Evolutionary conservation across 53 echinoderm and acorn worm genomes (phyloP).

Genomic region (Arbacia lixula): DNA sequence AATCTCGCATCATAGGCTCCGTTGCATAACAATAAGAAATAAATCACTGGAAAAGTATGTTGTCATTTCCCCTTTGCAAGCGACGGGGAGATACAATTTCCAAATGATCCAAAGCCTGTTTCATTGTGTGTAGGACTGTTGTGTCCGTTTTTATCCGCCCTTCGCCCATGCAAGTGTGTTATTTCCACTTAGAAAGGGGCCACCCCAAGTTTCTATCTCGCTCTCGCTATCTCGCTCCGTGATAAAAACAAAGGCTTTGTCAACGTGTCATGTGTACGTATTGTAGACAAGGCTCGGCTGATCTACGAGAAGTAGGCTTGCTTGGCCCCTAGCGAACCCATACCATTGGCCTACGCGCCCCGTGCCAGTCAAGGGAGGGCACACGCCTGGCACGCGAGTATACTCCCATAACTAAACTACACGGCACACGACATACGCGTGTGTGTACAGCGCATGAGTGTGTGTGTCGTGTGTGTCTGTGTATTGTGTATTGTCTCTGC

Average conservation of each 20-base stretch:
- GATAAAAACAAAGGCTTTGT: constrained; percentile 49
- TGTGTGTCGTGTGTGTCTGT: constrained; percentile 35
- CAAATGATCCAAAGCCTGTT: no score
- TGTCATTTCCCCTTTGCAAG: no score
- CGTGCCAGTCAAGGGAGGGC: not conserved
- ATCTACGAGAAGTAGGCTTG: not conserved
- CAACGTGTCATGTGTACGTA: constrained; percentile 15
- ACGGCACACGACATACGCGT: constrained; percentile 18
- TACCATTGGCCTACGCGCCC: not conserved
- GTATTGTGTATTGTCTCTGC: no score
- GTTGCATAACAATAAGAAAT: no score
- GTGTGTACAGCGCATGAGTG: constrained; percentile 27
- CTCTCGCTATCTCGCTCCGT: not conserved
- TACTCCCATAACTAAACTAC: constrained; percentile 28
- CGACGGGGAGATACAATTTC: no score
- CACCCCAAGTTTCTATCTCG: no score
- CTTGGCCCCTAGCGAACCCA: constrained; percentile 24
- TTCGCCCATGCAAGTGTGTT: no score
- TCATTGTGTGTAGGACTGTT: no score
- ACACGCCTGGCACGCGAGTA: constrained; percentile 50
- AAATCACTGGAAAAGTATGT: no score
- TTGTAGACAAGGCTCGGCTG: constrained; percentile 21
- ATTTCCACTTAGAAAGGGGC: no score
- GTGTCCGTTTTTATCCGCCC: no score
- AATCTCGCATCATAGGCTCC: no score